Percentiles rank a stretch among this genome's conserved stretches.
Conservation (phyloP, 2,113 vertebrate genomes). For the Paradoxurus hermaphroditus region DNA sequence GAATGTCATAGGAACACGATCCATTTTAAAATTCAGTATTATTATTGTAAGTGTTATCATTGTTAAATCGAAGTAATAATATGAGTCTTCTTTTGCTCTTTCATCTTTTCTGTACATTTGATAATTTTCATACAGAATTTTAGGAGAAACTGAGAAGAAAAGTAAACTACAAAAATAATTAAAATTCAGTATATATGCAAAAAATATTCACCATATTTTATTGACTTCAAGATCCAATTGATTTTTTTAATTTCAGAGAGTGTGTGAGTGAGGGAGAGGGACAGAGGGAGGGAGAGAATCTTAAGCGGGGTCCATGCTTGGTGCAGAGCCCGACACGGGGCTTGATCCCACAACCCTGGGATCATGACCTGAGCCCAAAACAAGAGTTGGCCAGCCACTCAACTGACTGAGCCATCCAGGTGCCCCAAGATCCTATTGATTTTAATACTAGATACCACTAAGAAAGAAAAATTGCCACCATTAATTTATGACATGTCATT, state of each 20-base stretch:
- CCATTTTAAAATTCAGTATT: constrained; percentile 43
- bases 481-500: constrained; percentile 27
- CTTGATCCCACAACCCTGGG: too few species aligned
- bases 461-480: background rate
- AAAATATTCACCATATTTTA: constrained; percentile 36
- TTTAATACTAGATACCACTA: constrained; percentile 5
- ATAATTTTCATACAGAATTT: constrained; percentile 24
- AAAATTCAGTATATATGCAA: background rate
- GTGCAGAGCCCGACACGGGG: too few species aligned
- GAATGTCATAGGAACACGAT: background rate
- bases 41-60: background rate
- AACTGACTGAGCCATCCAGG: too few species aligned
- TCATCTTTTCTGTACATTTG: constrained; percentile 28
- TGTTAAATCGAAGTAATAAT: background rate
- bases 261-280: too few species aligned
- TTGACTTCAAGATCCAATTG: background rate
- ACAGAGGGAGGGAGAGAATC: too few species aligned
- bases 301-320: too few species aligned
- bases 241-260: background rate
- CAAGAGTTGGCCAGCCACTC: too few species aligned
- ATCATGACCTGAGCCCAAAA: too few species aligned
- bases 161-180: background rate
- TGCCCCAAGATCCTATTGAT: background rate
- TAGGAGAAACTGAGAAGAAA: background rate
- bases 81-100: constrained; percentile 24